phyloP scores from a whole-genome alignment of 2,113 vertebrate species.

The Eurystomus gularis region DNA sequence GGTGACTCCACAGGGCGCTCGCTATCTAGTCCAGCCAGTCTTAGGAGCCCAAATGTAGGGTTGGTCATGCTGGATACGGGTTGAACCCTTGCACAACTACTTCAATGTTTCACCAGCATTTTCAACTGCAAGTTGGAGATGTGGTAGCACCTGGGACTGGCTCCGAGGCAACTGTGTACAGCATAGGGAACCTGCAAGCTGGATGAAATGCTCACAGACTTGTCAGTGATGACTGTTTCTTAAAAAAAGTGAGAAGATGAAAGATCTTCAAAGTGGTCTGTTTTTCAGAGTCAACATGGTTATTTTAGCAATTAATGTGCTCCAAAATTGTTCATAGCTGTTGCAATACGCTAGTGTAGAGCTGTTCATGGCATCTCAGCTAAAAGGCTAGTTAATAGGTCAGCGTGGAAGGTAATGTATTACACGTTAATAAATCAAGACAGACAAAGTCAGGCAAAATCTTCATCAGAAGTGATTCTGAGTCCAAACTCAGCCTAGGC shows the following conservation, averaged over 20 bases:
- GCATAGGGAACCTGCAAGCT: neutral
- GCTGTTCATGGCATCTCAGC: neutral
- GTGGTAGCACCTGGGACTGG: neutral
- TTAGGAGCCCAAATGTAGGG: neutral
- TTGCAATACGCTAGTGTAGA: neutral
- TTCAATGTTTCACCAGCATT: neutral
- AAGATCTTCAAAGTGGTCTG: neutral
- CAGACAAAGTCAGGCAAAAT: neutral
- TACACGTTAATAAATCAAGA: neutral
- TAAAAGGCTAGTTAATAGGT: neutral
- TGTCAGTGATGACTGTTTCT: accelerated
- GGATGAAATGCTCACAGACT: neutral
- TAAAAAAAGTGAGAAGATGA: neutral
- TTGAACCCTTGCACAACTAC: neutral
- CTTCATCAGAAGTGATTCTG: neutral
- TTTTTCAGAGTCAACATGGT: neutral
- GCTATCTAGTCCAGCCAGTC: neutral
- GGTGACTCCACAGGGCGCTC: neutral
- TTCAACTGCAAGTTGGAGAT: neutral
- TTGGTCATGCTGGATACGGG: neutral
- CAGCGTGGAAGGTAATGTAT: neutral
- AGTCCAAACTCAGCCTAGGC: neutral
- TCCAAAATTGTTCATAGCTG: neutral
- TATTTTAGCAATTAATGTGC: neutral
- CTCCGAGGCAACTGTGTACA: neutral